Percentiles rank a stretch among this genome's conserved stretches.
Conservation (phyloP, 2,113 vertebrate genomes). For the Pterocles burchelli region DNA sequence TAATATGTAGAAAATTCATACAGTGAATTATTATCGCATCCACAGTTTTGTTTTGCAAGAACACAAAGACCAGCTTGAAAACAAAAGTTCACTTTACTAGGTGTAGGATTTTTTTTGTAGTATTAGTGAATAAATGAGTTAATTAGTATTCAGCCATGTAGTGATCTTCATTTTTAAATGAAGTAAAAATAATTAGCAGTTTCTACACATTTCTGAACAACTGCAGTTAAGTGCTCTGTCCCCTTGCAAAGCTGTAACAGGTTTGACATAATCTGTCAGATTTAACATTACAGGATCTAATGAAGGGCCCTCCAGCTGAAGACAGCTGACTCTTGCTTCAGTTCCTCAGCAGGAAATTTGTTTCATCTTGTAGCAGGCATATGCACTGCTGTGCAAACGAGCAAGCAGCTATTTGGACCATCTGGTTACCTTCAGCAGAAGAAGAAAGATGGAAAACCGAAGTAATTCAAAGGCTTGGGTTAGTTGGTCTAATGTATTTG, state of each 20-base stretch:
- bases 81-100: neutral
- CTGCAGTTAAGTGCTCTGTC: neutral
- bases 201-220: slow-evolving; percentile 18
- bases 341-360: slow-evolving; percentile 57
- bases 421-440: slow-evolving; percentile 38
- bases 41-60: neutral
- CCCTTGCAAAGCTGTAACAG: slow-evolving; percentile 1
- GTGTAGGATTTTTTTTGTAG: neutral
- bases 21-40: neutral
- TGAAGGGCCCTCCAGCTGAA: slow-evolving; percentile 51
- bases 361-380: slow-evolving; percentile 43
- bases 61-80: neutral
- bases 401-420: slow-evolving; percentile 42
- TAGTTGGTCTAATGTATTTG: neutral
- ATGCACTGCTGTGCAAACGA: slow-evolving; percentile 31
- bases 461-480: neutral
- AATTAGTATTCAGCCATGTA: neutral
- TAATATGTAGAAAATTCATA: neutral
- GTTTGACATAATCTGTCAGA: slow-evolving; percentile 34
- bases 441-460: neutral
- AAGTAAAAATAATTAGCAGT: neutral
- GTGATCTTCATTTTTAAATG: neutral
- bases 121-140: neutral
- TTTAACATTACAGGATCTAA: slow-evolving; percentile 46
- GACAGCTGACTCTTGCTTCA: slow-evolving; percentile 47